Percentiles rank a stretch among this genome's conserved stretches.
Evolutionary conservation across 2,888 invertebrate genomes (phyloP).

Genomic region (Apantesis nais): DNA sequence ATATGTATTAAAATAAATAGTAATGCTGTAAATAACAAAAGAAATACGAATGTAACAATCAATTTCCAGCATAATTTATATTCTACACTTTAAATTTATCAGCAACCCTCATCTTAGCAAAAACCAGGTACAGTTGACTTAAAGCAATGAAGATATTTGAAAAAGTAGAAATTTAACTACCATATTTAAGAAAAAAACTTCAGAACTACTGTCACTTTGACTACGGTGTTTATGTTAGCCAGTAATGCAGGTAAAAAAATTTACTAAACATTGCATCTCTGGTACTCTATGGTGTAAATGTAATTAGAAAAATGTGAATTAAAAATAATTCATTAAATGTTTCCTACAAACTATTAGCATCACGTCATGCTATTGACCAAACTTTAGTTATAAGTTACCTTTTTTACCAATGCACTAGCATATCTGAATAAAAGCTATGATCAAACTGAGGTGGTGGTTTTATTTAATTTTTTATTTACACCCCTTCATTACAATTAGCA

Average conservation of each 20-base stretch:
- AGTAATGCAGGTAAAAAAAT: constrained; percentile 51
- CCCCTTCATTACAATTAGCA: too few relatives aligned
- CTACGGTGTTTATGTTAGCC: constrained; percentile 50
- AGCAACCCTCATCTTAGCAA: constrained; percentile 52
- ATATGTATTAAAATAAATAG: too few relatives aligned
- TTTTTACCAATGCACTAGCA: too few relatives aligned
- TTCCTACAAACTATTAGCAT: too few relatives aligned
- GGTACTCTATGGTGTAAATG: background rate
- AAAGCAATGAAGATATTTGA: constrained; percentile 49
- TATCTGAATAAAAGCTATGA: too few relatives aligned
- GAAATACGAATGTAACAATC: background rate
- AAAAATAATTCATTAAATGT: too few relatives aligned
- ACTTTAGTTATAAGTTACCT: too few relatives aligned
- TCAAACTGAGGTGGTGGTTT: too few relatives aligned
- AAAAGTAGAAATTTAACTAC: constrained; percentile 54
- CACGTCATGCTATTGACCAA: too few relatives aligned
- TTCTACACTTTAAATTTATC: constrained; percentile 58
- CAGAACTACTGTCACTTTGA: constrained; percentile 49
- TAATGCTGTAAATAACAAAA: too few relatives aligned
- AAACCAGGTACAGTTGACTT: constrained; percentile 57
- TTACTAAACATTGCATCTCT: background rate
- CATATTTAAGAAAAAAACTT: constrained; percentile 57
- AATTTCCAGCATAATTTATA: constrained; percentile 56
- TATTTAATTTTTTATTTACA: too few relatives aligned
- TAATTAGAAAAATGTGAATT: background rate